Evolutionary conservation across 2,888 invertebrate species (phyloP).

Genomic region (Falcaria lacertinaria): DNA sequence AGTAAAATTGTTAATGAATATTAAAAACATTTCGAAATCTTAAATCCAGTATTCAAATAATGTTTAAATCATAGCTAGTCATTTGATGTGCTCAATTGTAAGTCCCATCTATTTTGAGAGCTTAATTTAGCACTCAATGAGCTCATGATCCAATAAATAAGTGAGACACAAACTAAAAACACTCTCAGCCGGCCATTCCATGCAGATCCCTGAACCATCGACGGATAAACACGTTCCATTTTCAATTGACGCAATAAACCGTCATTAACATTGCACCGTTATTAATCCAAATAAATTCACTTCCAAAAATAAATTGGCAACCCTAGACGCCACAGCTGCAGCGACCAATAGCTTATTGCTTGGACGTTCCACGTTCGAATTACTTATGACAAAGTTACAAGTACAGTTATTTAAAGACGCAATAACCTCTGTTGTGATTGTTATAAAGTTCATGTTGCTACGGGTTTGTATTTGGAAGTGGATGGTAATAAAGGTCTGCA

Average conservation of each 20-base stretch:
- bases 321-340: slow-evolving; percentile 70
- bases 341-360: slow-evolving; percentile 66
- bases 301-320: slow-evolving; percentile 70
- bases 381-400: slow-evolving; percentile 40
- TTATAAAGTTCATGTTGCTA: slow-evolving; percentile 9
- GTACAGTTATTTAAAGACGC: slow-evolving; percentile 13
- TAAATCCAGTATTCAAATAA: too few species aligned
- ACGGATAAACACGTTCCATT: slow-evolving; percentile 30
- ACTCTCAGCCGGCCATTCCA: slow-evolving; percentile 1
- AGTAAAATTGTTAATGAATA: too few species aligned
- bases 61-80: too few species aligned
- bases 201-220: slow-evolving; percentile 14
- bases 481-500: slow-evolving; percentile 25
- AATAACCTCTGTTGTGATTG: slow-evolving; percentile 2
- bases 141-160: not conserved
- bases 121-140: not conserved
- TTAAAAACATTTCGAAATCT: too few species aligned
- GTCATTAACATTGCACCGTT: slow-evolving; percentile 43
- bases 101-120: not conserved
- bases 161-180: not conserved
- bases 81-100: not conserved
- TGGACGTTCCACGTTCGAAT: slow-evolving; percentile 55
- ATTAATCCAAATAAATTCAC: slow-evolving; percentile 66
- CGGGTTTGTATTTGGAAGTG: slow-evolving; percentile 7
- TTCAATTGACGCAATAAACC: slow-evolving; percentile 55